These are phyloP conservation scores for Patella caerulea DNA, from an alignment of 2,888 invertebrate genomes.

Conservation along the genomic window DNA sequence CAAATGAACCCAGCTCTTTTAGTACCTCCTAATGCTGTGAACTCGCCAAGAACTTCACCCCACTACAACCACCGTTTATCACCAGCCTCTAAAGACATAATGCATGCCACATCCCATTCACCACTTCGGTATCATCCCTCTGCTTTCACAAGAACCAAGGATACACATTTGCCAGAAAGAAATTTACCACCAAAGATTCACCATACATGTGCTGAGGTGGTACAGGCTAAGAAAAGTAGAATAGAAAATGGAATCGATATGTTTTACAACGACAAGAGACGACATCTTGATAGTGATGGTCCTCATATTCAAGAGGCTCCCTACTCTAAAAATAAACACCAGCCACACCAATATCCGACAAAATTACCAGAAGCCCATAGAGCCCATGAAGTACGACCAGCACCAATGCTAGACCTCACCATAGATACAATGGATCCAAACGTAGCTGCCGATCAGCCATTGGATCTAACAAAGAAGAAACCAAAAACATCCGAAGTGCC, in stretches of 20 bases:
- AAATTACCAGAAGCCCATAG: neutral
- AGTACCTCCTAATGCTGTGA: neutral
- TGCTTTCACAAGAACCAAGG: neutral
- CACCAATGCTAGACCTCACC: neutral
- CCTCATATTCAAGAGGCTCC: neutral
- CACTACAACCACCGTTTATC: neutral
- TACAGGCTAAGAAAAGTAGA: neutral
- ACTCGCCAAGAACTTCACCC: neutral
- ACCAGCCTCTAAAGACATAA: neutral
- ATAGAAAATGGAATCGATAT: neutral
- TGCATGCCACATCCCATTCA: slow-evolving; percentile 8
- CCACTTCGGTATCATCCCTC: slow-evolving; percentile 13
- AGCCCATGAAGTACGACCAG: neutral
- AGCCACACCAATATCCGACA: neutral
- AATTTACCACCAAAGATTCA: neutral
- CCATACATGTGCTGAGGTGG: neutral
- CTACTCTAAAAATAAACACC: too few species aligned
- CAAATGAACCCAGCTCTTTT: neutral
- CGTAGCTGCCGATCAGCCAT: slow-evolving; percentile 18
- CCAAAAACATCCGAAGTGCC: slow-evolving; percentile 16
- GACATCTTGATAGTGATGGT: neutral
- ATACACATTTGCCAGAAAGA: neutral
- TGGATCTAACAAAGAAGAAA: slow-evolving; percentile 50
- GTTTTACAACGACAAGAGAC: slow-evolving; percentile 10
- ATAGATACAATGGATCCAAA: neutral